Evolutionary conservation across 2,113 vertebrate genomes (phyloP).

Genomic region (Vulpes lagopus): DNA sequence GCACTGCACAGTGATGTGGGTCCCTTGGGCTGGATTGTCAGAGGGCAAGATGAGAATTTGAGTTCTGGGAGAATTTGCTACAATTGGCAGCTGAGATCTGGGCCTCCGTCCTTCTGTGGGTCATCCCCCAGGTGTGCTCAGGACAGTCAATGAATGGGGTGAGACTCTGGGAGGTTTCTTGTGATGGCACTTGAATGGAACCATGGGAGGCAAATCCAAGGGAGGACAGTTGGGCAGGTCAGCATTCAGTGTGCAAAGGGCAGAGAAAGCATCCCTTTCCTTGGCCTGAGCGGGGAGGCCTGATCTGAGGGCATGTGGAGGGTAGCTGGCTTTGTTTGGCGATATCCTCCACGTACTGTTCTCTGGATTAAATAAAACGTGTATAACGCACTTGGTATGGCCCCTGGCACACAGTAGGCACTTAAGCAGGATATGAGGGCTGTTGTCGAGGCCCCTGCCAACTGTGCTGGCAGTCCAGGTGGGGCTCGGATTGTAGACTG

Average conservation of each 20-base stretch:
- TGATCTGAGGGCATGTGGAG: background rate
- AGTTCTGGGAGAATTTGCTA: conserved; percentile 63
- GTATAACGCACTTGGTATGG: background rate
- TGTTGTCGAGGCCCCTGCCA: background rate
- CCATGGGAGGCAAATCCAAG: background rate
- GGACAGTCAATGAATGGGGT: background rate
- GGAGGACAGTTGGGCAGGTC: background rate
- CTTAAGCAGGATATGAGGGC: background rate
- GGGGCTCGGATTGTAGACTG: background rate
- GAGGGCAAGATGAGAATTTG: conserved; percentile 15
- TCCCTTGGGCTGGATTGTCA: conserved; percentile 45
- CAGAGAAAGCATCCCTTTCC: background rate
- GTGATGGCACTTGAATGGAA: background rate
- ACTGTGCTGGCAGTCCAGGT: background rate
- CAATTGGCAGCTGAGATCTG: background rate
- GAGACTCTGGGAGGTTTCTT: background rate
- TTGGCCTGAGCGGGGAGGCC: background rate
- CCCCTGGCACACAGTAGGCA: background rate
- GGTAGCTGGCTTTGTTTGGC: background rate
- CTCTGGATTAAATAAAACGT: background rate
- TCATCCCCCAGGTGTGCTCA: background rate
- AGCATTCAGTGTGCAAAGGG: background rate
- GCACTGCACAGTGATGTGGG: background rate
- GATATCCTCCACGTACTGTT: background rate
- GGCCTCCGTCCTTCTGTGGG: background rate